These are phyloP conservation scores for Poeciliopsis prolifica DNA, from an alignment of 2,113 vertebrate genomes.

Conservation along the genomic window DNA sequence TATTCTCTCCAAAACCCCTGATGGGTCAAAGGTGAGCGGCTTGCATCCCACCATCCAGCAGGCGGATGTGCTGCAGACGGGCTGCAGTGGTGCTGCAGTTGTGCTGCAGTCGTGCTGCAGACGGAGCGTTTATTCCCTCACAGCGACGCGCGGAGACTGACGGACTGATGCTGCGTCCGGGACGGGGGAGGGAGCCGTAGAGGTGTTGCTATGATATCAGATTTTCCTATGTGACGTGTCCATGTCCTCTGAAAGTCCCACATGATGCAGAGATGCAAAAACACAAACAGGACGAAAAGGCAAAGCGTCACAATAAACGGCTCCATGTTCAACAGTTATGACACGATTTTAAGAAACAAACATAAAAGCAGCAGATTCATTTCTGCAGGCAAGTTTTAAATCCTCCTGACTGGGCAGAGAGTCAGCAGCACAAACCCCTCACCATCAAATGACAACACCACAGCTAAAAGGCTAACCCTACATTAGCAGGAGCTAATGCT, in stretches of 20 bases:
- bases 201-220: slow-evolving; percentile 64
- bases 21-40: slow-evolving; percentile 18
- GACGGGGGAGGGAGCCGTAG: slow-evolving; percentile 18
- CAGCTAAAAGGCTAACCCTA: no score
- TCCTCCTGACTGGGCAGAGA: no score
- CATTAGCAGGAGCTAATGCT: no score
- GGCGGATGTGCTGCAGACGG: not conserved
- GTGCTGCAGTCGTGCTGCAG: not conserved
- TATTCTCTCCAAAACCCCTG: not conserved
- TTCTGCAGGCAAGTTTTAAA: no score
- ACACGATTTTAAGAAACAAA: no score
- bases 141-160: not conserved
- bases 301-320: not conserved
- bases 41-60: not conserved
- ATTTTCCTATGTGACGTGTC: slow-evolving; percentile 28
- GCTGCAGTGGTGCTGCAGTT: no score
- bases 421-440: no score
- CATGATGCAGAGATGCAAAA: slow-evolving; percentile 24
- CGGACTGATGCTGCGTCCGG: not conserved
- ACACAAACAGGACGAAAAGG: not conserved
- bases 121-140: not conserved
- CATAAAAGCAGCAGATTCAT: no score
- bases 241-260: slow-evolving; percentile 27
- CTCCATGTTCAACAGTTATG: no score
- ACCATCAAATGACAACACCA: no score